Percentiles rank a stretch among this genome's conserved stretches.
phyloP scores from a whole-genome alignment of 2,113 vertebrate genomes.

The Synchiropus splendidus region DNA sequence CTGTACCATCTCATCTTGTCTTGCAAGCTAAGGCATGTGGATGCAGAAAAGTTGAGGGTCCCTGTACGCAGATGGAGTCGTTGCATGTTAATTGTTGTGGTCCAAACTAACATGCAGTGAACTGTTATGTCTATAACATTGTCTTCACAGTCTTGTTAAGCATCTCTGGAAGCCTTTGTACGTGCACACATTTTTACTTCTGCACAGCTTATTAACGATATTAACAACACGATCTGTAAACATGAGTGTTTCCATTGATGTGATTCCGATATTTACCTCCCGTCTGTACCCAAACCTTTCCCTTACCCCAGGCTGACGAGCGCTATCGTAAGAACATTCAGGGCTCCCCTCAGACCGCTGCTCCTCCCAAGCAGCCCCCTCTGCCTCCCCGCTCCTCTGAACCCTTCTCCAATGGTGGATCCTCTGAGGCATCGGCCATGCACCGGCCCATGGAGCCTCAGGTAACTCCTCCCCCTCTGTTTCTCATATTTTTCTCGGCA shows the following conservation, averaged over 20 bases:
- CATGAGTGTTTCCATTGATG: too few species aligned
- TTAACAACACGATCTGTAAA: too few species aligned
- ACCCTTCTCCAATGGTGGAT: slow-evolving; percentile 86
- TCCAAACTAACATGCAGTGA: slow-evolving; percentile 41
- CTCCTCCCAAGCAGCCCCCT: slow-evolving; percentile 82
- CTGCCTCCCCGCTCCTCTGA: slow-evolving; percentile 89
- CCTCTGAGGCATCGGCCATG: slow-evolving; percentile 74
- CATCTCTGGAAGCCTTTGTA: slow-evolving; percentile 1
- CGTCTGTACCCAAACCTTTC: not conserved
- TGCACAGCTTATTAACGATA: slow-evolving; percentile 16
- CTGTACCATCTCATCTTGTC: slow-evolving; percentile 3
- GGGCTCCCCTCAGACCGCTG: slow-evolving; percentile 88
- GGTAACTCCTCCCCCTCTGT: slow-evolving; percentile 63
- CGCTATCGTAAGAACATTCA: slow-evolving; percentile 93
- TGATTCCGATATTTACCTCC: not conserved
- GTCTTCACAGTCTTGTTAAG: slow-evolving; percentile 8
- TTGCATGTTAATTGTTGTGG: slow-evolving; percentile 50
- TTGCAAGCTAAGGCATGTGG: too few species aligned
- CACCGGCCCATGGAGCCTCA: slow-evolving; percentile 93
- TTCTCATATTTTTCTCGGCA: too few species aligned
- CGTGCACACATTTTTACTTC: slow-evolving; percentile 19
- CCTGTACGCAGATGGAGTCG: slow-evolving; percentile 8
- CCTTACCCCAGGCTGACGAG: slow-evolving; percentile 80
- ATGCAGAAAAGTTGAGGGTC: too few species aligned
- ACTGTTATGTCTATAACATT: slow-evolving; percentile 24